Percentiles rank a stretch among this genome's conserved stretches.
These are phyloP conservation scores for Rapana venosa DNA, from an alignment of 2,888 invertebrate species.

Conservation along the genomic window DNA sequence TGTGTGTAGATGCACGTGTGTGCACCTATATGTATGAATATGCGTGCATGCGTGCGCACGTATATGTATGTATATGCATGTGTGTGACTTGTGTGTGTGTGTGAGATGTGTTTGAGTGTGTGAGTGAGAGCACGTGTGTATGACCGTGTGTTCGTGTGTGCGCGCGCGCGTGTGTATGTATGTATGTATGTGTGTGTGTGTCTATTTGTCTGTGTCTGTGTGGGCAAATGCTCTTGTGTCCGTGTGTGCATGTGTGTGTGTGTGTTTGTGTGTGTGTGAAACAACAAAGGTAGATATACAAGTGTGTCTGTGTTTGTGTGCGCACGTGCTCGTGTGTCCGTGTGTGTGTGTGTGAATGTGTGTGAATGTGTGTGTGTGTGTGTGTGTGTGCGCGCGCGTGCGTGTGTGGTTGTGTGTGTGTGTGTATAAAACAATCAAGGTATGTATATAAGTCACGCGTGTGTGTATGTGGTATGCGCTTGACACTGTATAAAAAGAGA, in stretches of 20 bases:
- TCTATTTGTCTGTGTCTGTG: neutral
- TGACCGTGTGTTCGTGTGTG: too few species aligned
- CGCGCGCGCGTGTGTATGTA: too few species aligned
- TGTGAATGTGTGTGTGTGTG: neutral
- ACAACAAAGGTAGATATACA: neutral
- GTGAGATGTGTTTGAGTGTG: neutral
- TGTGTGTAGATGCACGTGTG: neutral
- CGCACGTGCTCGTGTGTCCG: neutral
- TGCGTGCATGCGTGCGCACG: neutral
- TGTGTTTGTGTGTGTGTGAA: neutral
- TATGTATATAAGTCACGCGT: neutral
- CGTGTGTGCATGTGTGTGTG: neutral
- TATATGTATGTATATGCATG: constrained; percentile 1
- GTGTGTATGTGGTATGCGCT: too few species aligned
- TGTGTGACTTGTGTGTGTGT: neutral
- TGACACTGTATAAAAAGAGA: too few species aligned
- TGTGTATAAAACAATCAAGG: too few species aligned
- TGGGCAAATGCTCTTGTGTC: neutral
- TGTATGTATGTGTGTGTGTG: neutral
- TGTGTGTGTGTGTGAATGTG: neutral
- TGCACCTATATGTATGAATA: neutral
- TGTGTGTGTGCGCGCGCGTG: neutral
- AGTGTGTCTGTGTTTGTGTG: neutral
- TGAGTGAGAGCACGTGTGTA: neutral
- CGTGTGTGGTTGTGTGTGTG: neutral